These are phyloP conservation scores for Sylvia borin DNA, from an alignment of 2,797 vertebrate genomes.

Conservation along the genomic window DNA sequence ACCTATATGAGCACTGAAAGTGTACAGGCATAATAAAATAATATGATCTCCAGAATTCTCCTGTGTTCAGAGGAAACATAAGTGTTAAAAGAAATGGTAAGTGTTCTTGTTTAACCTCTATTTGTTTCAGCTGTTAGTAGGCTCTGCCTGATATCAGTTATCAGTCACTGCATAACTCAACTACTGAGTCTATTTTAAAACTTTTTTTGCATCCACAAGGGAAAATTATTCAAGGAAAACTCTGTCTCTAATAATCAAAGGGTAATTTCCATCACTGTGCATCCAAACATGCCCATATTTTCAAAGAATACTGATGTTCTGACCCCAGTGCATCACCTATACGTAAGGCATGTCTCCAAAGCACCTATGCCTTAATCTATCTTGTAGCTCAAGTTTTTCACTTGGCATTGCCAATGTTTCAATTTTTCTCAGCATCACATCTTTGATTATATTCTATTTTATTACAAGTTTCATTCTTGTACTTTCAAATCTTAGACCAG, in stretches of 20 bases:
- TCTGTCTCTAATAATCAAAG: neutral
- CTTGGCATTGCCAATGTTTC: neutral
- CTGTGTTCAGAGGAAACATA: neutral
- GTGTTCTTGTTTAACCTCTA: neutral
- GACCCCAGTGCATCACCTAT: neutral
- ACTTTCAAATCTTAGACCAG: neutral
- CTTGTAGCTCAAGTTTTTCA: neutral
- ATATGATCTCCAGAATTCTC: neutral
- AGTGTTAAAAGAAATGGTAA: neutral
- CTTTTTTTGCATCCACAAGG: neutral
- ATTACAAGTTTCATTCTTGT: neutral
- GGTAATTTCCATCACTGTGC: neutral
- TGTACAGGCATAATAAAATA: neutral
- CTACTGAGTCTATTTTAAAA: neutral
- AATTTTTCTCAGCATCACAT: neutral
- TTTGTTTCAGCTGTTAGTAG: neutral
- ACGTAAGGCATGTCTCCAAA: neutral
- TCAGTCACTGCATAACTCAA: neutral
- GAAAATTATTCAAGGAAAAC: neutral
- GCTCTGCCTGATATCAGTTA: neutral
- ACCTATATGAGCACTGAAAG: neutral
- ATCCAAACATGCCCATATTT: neutral
- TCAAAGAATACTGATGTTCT: neutral
- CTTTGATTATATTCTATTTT: neutral
- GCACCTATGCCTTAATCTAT: neutral